Base-by-base conservation (phyloP, 1,140 invertebrate genomes). In the Drosophila truncata region DNA sequence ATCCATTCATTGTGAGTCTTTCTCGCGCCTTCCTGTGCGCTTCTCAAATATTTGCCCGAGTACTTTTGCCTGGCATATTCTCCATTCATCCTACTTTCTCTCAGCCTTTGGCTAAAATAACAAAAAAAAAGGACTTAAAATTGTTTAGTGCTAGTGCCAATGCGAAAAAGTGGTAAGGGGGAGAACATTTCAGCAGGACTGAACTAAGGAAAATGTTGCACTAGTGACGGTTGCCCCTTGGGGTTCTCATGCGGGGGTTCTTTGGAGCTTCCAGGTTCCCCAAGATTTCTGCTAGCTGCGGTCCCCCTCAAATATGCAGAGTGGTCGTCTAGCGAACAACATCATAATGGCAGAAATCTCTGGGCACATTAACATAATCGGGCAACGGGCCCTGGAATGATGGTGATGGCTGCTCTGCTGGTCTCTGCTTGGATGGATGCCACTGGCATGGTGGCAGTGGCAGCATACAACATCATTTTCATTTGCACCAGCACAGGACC, bases 331-430 rank as follows among this genome's bases (percentile, higher is more conserved):
- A 62, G 69, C 39, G 83, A 77, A 83, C 83, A 87, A 80, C 83
- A 80, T 87, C 80, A 87, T 87, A 87, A 87, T 83, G 80, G 71
- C 71, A 83, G 64, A 73, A 71, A 72, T 81, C 83, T 82, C 76
- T 55, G 80, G 84, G 72, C 84, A 78, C 84, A 87, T 87, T 88
- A 87, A 87, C 83, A 87, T 87, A 87, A 87, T 88, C 83, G 83
- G 84, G 74, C 63, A 69, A 74, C 64, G 84, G 79, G 64, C 63
- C 55, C 57, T 35, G 73, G 62, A 67, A 76, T 65, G 41, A 76
- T 58, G 55, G 71, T 60, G 37, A 72, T 73, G 70, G 52, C 39
- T 60, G 52, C 39, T 60, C 59, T 44, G 62, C 81, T 67, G 69
- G 58, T n/a, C n/a, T n/a, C n/a, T 71, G 69, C 49, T 35, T 72